Conservation (phyloP, 2,113 vertebrate species). For the Saccopteryx bilineata region DNA sequence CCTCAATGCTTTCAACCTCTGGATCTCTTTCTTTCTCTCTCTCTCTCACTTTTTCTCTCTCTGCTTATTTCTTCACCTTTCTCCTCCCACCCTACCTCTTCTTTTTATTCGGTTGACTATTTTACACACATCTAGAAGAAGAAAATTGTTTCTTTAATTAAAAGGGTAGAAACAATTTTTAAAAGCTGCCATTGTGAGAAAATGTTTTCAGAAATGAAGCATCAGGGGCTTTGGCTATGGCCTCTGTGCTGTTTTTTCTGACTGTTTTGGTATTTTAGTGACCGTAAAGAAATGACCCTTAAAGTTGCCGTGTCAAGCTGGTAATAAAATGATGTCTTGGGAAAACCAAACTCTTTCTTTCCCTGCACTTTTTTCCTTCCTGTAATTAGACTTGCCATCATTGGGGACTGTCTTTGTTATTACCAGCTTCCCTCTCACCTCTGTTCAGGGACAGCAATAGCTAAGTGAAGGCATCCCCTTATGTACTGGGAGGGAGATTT, state of each 20-base stretch:
- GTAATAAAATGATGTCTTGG: constrained; percentile 86
- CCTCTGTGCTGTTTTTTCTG: constrained; percentile 75
- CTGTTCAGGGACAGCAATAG: constrained; percentile 79
- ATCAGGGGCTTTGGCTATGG: constrained; percentile 72
- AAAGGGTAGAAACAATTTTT: constrained; percentile 77
- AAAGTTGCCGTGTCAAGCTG: constrained; percentile 85
- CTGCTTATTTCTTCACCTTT: background rate
- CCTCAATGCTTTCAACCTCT: background rate
- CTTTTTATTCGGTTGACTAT: constrained; percentile 63
- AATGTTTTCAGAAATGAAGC: constrained; percentile 80
- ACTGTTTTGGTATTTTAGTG: constrained; percentile 85
- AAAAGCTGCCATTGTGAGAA: constrained; percentile 76
- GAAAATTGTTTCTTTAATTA: constrained; percentile 81
- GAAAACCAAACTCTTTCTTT: constrained; percentile 84
- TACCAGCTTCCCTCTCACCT: constrained; percentile 82
- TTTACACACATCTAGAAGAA: constrained; percentile 63
- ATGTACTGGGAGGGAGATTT: constrained; percentile 39
- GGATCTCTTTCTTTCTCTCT: background rate
- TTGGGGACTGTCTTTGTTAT: constrained; percentile 83
- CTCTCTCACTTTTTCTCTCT: no score
- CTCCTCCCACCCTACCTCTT: background rate
- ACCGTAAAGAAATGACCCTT: constrained; percentile 87
- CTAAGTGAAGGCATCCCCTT: constrained; percentile 75
- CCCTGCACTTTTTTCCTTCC: constrained; percentile 68
- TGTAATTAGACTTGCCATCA: constrained; percentile 88